Evolutionary conservation across 1,140 invertebrate genomes (phyloP).

Genomic region (Globodera ellingtonae): DNA sequence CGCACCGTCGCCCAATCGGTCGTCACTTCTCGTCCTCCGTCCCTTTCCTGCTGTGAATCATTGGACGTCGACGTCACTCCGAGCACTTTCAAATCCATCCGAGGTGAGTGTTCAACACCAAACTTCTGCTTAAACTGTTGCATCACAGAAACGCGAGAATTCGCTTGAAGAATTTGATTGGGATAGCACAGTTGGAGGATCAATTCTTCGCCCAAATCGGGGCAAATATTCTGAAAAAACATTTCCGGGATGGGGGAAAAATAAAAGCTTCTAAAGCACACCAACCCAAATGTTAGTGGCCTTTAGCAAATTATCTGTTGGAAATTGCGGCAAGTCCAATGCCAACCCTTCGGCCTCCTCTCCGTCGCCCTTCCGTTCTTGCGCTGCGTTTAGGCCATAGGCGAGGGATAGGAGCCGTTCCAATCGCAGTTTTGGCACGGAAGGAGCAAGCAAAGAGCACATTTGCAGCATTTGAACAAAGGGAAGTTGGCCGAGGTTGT

Average conservation of each 20-base stretch:
- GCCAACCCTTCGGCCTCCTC: slow-evolving; percentile 57
- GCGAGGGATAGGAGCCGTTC: slow-evolving; percentile 77
- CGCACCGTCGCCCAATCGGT: neutral
- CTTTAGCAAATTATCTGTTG: slow-evolving; percentile 77
- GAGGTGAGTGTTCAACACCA: slow-evolving; percentile 5
- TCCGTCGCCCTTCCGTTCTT: slow-evolving; percentile 69
- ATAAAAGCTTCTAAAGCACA: neutral
- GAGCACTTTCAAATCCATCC: neutral
- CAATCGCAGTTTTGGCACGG: slow-evolving; percentile 70
- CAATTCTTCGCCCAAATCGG: slow-evolving; percentile 72
- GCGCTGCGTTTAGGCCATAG: slow-evolving; percentile 74
- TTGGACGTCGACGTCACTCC: neutral
- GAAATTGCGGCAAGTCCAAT: slow-evolving; percentile 84
- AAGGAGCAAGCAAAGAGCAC: slow-evolving; percentile 70
- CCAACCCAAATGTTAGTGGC: slow-evolving; percentile 76
- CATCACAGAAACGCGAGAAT: slow-evolving; percentile 74
- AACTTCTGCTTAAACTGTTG: slow-evolving; percentile 68
- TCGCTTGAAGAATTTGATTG: slow-evolving; percentile 75
- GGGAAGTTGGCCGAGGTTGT: slow-evolving; percentile 73
- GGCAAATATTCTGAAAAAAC: slow-evolving; percentile 73
- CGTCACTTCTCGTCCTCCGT: neutral
- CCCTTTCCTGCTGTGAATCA: neutral
- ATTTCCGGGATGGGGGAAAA: neutral
- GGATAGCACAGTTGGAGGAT: slow-evolving; percentile 81
- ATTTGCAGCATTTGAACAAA: slow-evolving; percentile 61